Evolutionary conservation across 2,797 vertebrate genomes (phyloP), one percentile per base, ranked within the genome.

Genomic region (Pelobates cultripes): DNA sequence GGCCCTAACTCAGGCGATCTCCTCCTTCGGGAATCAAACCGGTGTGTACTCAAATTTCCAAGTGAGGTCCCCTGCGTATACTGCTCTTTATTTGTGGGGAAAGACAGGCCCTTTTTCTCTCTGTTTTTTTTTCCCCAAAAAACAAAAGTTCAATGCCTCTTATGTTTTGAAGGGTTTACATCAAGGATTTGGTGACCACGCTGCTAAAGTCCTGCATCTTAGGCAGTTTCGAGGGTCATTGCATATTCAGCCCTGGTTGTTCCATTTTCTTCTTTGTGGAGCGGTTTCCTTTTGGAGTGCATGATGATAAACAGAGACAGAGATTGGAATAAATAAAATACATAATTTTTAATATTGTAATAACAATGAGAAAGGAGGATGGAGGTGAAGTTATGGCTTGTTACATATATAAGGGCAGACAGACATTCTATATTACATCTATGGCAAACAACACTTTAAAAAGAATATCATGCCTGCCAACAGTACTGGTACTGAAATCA

Each of bases 181-280:
- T 57, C 45, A 3, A 85, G 81, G 85, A 86, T 90, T 96, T 97
- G 88, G 96, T 95, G 9, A 95, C 93, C 5, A 96, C 94, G 87
- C 94, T 96, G 93, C 95, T 97, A 41, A 91, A 91, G 44, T 94
- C 95, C 88, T 94, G 88, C 89, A 92, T 92, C 93, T 57, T 95
- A 98, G 94, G 89, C 95, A 93, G 94, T 96, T 51, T 89, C 92
- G 41, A 96, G 95, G 89, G 96, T 98, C 96, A 98, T 97, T 94
- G 96, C 96, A 85, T 98, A 98, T 89, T 98, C 97, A 75, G 96
- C 94, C 12, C 89, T 92, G 83, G 93, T 95, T 8, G 96, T 96
- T 86, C 97, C 96, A 0, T 99, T 99, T 89, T 98, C 97, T 73
- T 98, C 96, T 88, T 98, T 98, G 73, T 96, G 94, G 88, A 97